Evolutionary conservation across 2,797 vertebrate genomes (phyloP).

Genomic region (Bradypodion ventrale): DNA sequence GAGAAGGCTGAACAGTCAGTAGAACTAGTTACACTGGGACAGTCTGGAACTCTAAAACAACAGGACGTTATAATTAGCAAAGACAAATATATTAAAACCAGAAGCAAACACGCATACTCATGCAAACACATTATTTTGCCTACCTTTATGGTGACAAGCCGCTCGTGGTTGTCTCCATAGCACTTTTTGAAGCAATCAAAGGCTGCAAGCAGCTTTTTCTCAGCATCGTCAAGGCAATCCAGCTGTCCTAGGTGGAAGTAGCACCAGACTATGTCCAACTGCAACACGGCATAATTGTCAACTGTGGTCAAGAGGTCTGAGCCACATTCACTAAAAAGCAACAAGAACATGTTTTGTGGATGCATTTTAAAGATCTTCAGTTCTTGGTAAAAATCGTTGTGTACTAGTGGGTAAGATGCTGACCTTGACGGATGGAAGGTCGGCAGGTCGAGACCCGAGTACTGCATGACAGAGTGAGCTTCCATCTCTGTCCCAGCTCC

Average conservation of each 20-base stretch:
- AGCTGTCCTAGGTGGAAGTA: constrained; percentile 87
- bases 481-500: too few species aligned
- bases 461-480: too few species aligned
- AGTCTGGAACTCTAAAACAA: not conserved
- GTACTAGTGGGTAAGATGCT: too few species aligned
- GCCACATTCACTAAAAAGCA: constrained; percentile 81
- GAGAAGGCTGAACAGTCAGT: not conserved
- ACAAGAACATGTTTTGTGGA: not conserved
- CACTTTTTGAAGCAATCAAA: constrained; percentile 87
- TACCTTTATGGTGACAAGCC: constrained; percentile 91
- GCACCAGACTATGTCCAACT: constrained; percentile 96
- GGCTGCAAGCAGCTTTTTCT: constrained; percentile 82
- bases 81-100: not conserved
- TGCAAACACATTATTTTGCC: not conserved
- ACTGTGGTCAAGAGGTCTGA: constrained; percentile 83
- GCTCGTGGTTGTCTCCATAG: constrained; percentile 87
- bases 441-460: too few species aligned
- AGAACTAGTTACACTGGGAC: not conserved
- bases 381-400: not conserved
- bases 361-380: not conserved
- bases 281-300: constrained; percentile 93
- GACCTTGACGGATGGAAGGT: too few species aligned
- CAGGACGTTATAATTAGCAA: not conserved
- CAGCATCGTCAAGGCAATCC: constrained; percentile 86
- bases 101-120: not conserved